These are phyloP conservation scores for Euborellia annulipes DNA, from an alignment of 1,140 invertebrate genomes.

Conservation along the genomic window DNA sequence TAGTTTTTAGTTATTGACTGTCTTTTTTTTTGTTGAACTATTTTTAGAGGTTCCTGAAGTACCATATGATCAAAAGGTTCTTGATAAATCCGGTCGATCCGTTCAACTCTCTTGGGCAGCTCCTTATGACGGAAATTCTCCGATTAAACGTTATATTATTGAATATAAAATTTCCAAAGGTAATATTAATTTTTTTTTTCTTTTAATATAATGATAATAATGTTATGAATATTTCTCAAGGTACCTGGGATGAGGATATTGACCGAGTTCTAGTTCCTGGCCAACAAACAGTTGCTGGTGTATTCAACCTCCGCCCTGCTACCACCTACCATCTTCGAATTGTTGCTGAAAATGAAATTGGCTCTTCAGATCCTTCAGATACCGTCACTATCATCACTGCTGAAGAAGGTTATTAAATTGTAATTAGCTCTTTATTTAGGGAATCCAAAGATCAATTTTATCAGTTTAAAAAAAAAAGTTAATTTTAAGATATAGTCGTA, in stretches of 20 bases:
- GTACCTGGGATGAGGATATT: conserved; percentile 54
- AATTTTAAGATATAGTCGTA: background rate
- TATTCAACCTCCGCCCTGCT: conserved; percentile 76
- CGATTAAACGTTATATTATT: conserved; percentile 77
- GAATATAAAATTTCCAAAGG: conserved; percentile 86
- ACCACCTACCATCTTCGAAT: conserved; percentile 85
- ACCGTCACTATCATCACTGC: conserved; percentile 85
- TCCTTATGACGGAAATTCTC: conserved; percentile 91
- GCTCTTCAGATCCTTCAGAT: conserved; percentile 77
- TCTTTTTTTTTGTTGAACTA: conserved; percentile 9
- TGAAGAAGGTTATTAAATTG: conserved; percentile 51
- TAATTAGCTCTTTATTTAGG: no score
- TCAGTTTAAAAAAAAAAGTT: no score
- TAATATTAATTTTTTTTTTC: conserved; percentile 33
- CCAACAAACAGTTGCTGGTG: conserved; percentile 69
- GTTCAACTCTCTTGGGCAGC: conserved; percentile 84
- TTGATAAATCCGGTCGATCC: conserved; percentile 78
- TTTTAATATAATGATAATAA: background rate
- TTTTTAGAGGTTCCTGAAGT: conserved; percentile 78
- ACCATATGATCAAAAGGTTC: conserved; percentile 74
- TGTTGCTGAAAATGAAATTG: conserved; percentile 88
- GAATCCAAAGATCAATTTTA: no score
- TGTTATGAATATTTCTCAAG: conserved; percentile 15
- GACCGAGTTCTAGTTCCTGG: conserved; percentile 71
- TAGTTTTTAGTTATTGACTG: background rate